phyloP scores from a whole-genome alignment of 2,113 vertebrate genomes.

The Gyps fulvus region DNA sequence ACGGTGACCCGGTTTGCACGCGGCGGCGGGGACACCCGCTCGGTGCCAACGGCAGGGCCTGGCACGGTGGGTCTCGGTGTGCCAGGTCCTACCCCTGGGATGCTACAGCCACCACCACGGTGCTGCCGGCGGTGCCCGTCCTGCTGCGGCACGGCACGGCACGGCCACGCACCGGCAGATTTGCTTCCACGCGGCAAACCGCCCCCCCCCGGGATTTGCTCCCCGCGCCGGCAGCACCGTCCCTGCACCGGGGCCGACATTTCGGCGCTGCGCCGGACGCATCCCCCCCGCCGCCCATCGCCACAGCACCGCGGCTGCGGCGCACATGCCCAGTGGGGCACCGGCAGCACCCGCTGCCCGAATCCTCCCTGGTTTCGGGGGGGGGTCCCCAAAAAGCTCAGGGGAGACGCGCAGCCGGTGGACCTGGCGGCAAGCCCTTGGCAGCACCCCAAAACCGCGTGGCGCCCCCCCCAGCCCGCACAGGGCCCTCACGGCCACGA shows the following conservation, averaged over 20 bases:
- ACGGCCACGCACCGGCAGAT: background rate
- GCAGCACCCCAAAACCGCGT: background rate
- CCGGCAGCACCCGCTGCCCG: background rate
- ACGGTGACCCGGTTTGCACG: background rate
- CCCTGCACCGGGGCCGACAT: background rate
- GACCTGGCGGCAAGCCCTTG: background rate
- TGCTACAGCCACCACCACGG: background rate
- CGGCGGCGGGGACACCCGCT: background rate
- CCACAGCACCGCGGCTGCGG: background rate
- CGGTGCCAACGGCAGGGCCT: background rate
- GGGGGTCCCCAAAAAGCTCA: background rate
- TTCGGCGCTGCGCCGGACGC: background rate
- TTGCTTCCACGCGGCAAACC: background rate
- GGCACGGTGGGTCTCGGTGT: background rate
- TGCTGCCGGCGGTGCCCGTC: background rate
- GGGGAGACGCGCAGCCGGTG: background rate
- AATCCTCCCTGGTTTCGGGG: background rate
- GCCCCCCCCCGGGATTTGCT: background rate
- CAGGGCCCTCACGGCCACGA: rapidly evolving
- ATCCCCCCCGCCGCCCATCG: background rate
- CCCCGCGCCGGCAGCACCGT: background rate
- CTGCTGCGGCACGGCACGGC: background rate
- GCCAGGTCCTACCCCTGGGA: background rate
- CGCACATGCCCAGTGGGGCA: background rate
- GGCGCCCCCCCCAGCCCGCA: background rate